Base-by-base conservation (phyloP, 2,797 vertebrate genomes). In the Rhabdomys pumilio region DNA sequence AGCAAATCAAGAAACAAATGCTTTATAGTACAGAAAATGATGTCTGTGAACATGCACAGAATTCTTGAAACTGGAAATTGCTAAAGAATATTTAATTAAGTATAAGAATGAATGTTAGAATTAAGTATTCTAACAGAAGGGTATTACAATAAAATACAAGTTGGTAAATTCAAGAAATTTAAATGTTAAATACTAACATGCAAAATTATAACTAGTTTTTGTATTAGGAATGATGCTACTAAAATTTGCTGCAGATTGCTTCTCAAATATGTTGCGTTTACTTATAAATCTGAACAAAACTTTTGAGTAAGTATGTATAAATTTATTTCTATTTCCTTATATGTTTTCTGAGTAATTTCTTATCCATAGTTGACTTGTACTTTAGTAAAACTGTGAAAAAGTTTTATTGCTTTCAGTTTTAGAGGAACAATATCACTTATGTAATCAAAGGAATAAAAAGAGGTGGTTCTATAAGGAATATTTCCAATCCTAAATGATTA, bases 21-120 rank as follows among this genome's bases (percentile, higher is more conserved):
- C 87, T 96, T 84, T 91, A 95, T 82, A 91, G 94, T 97, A 96
- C 79, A 65, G 44, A 94, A 97, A 97, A 81, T 80, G 94, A 96
- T 76, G 94, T 82, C 95, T 96, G 41, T 92, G 96, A 97, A 98
- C 97, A 98, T 93, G 97, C 65, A 95, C 50, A 88, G 96, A 97
- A 98, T 97, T 96, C 75, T 55, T 95, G 90, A 96, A 96, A 97
- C 38, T 96, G 61, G 26, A 96, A 98, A 97, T 81, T 97, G 96
- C 95, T 97, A 97, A 96, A 95, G 73, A 96, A 97, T 80, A 95
- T 84, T 97, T 96, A 97, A 98, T 97, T 94, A 96, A 94, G 91
- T 95, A 57, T 92, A 94, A 95, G 90, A 97, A 96, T 89, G 41
- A 93, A 97, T 44, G 44, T 44, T 44, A 44, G 44, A 44, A 44